Percentiles rank a stretch among this genome's conserved stretches.
phyloP scores from a whole-genome alignment of 1,140 invertebrate genomes.

The Spodoptera frugiperda region DNA sequence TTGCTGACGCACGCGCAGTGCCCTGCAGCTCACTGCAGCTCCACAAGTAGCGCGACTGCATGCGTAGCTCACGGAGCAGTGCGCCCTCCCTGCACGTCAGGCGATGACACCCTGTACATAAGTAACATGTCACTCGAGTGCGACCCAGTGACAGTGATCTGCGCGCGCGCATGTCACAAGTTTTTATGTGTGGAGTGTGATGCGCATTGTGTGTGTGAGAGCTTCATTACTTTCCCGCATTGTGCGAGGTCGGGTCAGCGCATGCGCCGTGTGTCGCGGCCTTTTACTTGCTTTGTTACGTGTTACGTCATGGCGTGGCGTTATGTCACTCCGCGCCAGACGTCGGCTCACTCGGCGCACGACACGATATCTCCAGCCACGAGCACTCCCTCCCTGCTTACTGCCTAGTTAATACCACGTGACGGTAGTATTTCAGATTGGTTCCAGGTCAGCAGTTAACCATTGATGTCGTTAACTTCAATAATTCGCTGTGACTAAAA shows the following conservation, averaged over 20 bases:
- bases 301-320: not conserved
- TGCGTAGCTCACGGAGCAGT: too few species aligned
- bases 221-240: conserved; percentile 7
- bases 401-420: not conserved
- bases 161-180: not conserved
- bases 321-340: too few species aligned
- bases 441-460: too few species aligned
- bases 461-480: too few species aligned
- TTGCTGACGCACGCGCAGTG: too few species aligned
- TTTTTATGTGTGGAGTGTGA: not conserved
- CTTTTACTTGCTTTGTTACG: not conserved
- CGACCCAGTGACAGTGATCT: conserved; percentile 34
- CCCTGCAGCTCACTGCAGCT: too few species aligned
- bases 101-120: too few species aligned
- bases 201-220: conserved; percentile 25
- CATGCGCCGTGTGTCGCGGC: not conserved
- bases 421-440: not conserved
- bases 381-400: not conserved
- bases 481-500: too few species aligned
- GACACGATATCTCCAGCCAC: not conserved
- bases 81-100: too few species aligned
- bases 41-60: too few species aligned
- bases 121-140: not conserved
- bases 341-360: too few species aligned
- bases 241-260: conserved; percentile 16